Conservation (phyloP, 2,797 vertebrate species). For the Vipera ursinii region DNA sequence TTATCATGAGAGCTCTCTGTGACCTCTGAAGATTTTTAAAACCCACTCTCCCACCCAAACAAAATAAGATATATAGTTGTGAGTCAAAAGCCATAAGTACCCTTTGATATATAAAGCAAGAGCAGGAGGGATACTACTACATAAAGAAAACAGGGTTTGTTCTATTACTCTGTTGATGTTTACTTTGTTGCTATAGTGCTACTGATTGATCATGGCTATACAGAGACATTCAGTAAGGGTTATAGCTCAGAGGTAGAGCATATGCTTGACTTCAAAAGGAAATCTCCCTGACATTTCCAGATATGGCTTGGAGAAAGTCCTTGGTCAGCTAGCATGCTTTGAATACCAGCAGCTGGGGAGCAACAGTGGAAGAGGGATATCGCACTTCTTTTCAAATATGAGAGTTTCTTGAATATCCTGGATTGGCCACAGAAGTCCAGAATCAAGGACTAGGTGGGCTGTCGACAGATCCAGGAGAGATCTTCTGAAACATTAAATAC, state of each 20-base stretch:
- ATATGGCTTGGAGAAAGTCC: neutral
- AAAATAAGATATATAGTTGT: neutral
- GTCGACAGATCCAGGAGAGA: neutral
- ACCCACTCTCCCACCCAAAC: neutral
- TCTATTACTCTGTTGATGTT: neutral
- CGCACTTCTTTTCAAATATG: neutral
- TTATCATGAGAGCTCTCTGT: neutral
- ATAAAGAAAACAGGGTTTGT: neutral
- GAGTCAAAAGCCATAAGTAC: neutral
- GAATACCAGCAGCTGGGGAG: neutral
- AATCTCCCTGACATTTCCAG: neutral
- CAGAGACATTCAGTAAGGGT: neutral
- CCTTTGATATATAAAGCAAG: neutral
- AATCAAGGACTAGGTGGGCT: neutral
- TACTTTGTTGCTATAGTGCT: constrained; percentile 23
- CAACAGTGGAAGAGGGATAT: neutral
- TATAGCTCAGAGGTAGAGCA: neutral
- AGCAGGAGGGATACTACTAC: neutral
- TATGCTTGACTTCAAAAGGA: neutral
- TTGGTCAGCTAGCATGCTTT: neutral
- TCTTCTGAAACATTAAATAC: neutral
- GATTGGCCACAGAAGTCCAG: neutral
- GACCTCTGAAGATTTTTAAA: constrained; percentile 25
- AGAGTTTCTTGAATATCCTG: neutral
- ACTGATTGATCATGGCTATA: constrained; percentile 6